Base-by-base conservation (phyloP, 2,888 invertebrate genomes). In the Busseola fusca region DNA sequence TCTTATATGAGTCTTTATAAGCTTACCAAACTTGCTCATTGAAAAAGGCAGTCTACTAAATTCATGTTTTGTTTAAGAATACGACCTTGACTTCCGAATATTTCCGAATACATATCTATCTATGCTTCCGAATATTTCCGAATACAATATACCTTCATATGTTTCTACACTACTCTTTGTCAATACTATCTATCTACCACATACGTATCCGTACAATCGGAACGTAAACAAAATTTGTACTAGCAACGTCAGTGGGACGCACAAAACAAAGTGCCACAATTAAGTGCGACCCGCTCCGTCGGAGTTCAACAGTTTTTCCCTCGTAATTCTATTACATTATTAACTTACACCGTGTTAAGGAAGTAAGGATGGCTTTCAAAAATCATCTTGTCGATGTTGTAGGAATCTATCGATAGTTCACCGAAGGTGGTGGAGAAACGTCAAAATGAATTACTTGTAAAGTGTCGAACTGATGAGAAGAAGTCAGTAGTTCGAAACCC, bases 241-340 rank as follows among this genome's bases (percentile, higher is more conserved):
- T 64, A 67, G 74, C 60, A 69, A 78, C 78, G 72, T 78, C 72
- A 74, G 88, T 84, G 80, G 88, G 88, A 90, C 88, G 84, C 81
- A 86, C 84, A 83, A 90, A 93, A 95, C 94, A 94, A 94, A 95
- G 89, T 93, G 93, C 90, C 90, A 93, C 95, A 95, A 95, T 95
- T 95, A 95, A 94, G 90, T 89, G 91, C 90, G 93, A 92, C 93
- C 91, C 92, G 93, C 90, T 89, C 90, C 88, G 89, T 85, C 88
- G 86, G 89, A 94, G 94, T 94, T 95, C 94, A 95, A 94, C 94
- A 94, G 94, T 94, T 95, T 95, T 95, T 94, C 94, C 91, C 92
- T 92, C 93, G 94, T 95, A 95, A 95, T 95, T 95, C 93, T 94
- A 94, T 95, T 95, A 94, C 95, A 95, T 95, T 95, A 95, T 95